Conservation (phyloP, 92 coral and sea anemone genomes). For the Epizoanthus stellaris region DNA sequence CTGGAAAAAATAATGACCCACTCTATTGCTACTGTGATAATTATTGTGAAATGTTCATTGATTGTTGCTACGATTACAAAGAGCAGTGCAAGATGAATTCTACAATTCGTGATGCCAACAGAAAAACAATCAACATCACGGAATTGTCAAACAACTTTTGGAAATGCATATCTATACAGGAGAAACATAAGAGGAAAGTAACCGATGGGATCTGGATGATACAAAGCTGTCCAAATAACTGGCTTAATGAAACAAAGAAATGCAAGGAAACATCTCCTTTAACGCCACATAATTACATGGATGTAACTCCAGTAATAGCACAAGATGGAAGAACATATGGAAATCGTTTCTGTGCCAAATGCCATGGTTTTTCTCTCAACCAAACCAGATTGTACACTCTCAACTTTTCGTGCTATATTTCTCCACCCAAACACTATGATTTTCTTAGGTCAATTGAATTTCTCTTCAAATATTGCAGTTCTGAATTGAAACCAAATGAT, state of each 20-base stretch:
- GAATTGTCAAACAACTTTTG: not conserved
- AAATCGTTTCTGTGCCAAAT: slow-evolving; percentile 55
- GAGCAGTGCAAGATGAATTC: not conserved
- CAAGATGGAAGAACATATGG: slow-evolving; percentile 37
- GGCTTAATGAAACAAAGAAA: too few relatives aligned
- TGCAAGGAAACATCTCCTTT: too few relatives aligned
- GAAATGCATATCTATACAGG: not conserved
- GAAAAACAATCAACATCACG: too few relatives aligned
- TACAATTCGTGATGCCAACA: too few relatives aligned
- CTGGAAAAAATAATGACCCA: too few relatives aligned
- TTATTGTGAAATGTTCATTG: not conserved
- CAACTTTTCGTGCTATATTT: too few relatives aligned
- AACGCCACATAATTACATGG: not conserved
- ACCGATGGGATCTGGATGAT: not conserved
- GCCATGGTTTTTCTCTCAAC: slow-evolving; percentile 8
- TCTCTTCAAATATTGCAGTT: not conserved
- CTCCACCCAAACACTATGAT: not conserved
- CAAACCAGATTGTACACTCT: not conserved
- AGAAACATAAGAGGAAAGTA: not conserved
- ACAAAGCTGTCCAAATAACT: not conserved
- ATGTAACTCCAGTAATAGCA: slow-evolving; percentile 42
- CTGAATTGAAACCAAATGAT: not conserved
- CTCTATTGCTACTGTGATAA: not conserved
- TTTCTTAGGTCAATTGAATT: not conserved
- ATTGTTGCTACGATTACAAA: slow-evolving; percentile 10